phyloP scores from a whole-genome alignment of 2,113 vertebrate genomes.

The Chamaetylas fuelleborni region DNA sequence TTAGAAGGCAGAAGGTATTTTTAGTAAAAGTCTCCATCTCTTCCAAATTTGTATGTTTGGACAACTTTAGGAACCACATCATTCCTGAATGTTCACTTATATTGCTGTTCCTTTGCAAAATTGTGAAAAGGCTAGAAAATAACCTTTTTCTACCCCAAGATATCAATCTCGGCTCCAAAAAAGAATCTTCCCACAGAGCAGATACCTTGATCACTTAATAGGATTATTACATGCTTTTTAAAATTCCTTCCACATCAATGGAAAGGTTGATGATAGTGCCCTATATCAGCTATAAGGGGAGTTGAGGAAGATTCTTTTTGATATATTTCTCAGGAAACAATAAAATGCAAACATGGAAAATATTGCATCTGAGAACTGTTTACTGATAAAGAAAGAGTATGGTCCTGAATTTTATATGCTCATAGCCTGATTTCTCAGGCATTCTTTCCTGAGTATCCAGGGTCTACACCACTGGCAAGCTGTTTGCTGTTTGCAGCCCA shows the following conservation, averaged over 20 bases:
- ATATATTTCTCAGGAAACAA: rapidly evolving
- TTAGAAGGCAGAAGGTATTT: background rate
- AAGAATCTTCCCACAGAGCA: background rate
- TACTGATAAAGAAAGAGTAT: background rate
- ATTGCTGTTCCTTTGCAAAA: background rate
- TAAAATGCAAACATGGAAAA: background rate
- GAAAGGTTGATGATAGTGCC: background rate
- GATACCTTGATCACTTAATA: background rate
- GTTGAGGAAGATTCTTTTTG: background rate
- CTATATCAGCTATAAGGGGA: background rate
- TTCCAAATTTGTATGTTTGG: background rate
- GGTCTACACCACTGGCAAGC: rapidly evolving
- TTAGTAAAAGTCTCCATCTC: background rate
- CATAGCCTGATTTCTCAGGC: rapidly evolving
- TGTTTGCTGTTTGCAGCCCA: rapidly evolving
- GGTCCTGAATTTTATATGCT: background rate
- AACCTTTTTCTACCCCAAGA: background rate
- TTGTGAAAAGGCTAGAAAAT: background rate
- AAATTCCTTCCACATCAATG: background rate
- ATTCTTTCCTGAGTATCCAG: rapidly evolving
- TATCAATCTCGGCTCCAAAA: background rate
- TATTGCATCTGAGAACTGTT: background rate
- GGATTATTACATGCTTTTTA: background rate
- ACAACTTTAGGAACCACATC: background rate
- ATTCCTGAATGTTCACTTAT: background rate